Evolutionary conservation across 2,888 invertebrate species (phyloP).

Genomic region (Drosophila sordidula): DNA sequence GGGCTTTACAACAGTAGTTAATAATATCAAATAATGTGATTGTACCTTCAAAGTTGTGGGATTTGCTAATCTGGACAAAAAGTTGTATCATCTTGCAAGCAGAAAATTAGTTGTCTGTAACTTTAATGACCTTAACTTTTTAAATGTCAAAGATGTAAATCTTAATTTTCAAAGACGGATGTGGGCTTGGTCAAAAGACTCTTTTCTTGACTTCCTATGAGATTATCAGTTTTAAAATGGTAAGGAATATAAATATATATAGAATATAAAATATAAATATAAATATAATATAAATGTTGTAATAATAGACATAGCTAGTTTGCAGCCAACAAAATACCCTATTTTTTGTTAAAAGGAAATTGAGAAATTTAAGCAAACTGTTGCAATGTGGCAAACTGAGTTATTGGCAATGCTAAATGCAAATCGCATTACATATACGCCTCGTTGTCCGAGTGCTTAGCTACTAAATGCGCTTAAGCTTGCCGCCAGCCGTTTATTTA

Average conservation of each 20-base stretch:
- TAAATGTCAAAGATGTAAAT: too few relatives aligned
- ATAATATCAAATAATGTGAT: too few relatives aligned
- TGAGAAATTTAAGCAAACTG: background rate
- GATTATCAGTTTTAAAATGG: too few relatives aligned
- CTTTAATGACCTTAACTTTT: too few relatives aligned
- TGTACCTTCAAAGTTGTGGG: too few relatives aligned
- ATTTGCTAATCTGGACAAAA: background rate
- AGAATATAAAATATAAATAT: too few relatives aligned
- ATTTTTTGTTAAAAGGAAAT: background rate
- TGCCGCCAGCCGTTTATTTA: background rate
- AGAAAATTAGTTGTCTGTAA: too few relatives aligned
- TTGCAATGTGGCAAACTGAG: slow-evolving; percentile 1
- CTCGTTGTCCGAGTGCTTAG: slow-evolving; percentile 11
- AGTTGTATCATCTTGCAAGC: background rate
- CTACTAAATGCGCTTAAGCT: background rate
- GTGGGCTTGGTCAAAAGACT: too few relatives aligned
- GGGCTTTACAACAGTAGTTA: too few relatives aligned
- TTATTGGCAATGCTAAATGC: slow-evolving; percentile 2
- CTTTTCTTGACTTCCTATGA: too few relatives aligned
- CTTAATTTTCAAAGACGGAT: too few relatives aligned
- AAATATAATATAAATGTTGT: background rate
- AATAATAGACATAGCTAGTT: background rate
- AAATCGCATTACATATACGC: slow-evolving; percentile 39
- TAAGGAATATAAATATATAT: too few relatives aligned
- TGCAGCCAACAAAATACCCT: background rate